Evolutionary conservation across 2,888 invertebrate genomes (phyloP).

Genomic region (Lomographa bimaculata): DNA sequence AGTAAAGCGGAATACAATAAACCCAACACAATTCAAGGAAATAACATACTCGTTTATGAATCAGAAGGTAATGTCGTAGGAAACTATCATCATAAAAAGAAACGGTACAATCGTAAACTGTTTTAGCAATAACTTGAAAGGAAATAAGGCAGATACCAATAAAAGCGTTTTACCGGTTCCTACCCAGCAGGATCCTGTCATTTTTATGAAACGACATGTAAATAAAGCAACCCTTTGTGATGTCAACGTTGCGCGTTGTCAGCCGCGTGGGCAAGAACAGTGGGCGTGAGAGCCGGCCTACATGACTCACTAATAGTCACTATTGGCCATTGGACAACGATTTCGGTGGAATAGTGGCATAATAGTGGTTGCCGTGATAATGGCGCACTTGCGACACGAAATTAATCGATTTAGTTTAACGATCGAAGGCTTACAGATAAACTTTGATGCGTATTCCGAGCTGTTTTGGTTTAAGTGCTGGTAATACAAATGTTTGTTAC

Average conservation of each 20-base stretch:
- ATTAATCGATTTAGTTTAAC: conserved; percentile 35
- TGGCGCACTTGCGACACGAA: conserved; percentile 44
- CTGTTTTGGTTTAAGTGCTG: conserved; percentile 18
- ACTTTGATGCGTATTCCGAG: conserved; percentile 20
- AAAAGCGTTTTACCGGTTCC: conserved; percentile 14
- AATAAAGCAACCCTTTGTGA: conserved; percentile 43
- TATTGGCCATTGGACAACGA: conserved; percentile 45
- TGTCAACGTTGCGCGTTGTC: conserved; percentile 30
- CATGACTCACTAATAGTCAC: conserved; percentile 55
- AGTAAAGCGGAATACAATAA: no score
- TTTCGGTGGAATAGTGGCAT: conserved; percentile 47
- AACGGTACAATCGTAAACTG: conserved; percentile 21
- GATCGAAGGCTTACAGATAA: conserved; percentile 25
- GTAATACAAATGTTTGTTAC: conserved; percentile 8
- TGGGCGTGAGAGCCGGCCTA: conserved; percentile 71
- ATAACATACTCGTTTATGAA: no score
- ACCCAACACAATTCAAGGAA: no score
- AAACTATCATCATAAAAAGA: no score
- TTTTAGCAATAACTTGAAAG: conserved; percentile 9
- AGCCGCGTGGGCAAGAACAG: conserved; percentile 57
- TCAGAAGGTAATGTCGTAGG: no score
- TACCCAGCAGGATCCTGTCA: conserved; percentile 19
- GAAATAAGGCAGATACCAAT: conserved; percentile 13
- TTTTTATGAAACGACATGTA: conserved; percentile 21
- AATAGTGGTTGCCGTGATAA: no score